Percentiles rank a stretch among this genome's conserved stretches.
phyloP scores from a whole-genome alignment of 1,140 invertebrate species.

The Bombus superbus region DNA sequence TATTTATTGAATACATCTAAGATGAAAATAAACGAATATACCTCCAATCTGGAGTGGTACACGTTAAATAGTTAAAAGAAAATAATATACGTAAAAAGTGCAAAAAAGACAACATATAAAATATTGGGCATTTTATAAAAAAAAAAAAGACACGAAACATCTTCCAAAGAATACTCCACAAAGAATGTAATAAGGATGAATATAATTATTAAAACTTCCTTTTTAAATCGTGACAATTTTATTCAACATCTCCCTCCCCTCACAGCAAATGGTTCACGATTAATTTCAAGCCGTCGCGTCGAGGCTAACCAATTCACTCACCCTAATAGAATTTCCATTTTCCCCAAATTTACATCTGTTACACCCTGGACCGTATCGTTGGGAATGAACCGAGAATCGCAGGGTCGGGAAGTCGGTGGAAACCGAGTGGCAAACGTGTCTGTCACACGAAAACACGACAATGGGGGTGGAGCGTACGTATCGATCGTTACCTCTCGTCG shows the following conservation, averaged over 20 bases:
- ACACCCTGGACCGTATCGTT: background rate
- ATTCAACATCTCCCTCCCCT: too few relatives aligned
- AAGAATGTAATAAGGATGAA: background rate
- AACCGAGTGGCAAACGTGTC: background rate
- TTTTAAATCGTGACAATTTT: too few relatives aligned
- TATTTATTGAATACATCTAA: too few relatives aligned
- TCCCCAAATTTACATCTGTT: background rate
- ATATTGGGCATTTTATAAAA: background rate
- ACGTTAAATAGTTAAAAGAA: too few relatives aligned
- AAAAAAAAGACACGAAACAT: background rate
- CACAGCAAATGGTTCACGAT: too few relatives aligned
- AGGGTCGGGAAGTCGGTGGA: background rate
- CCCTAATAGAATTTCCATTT: background rate
- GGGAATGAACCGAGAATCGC: background rate
- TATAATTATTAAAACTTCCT: background rate
- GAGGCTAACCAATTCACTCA: background rate
- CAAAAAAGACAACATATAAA: too few relatives aligned
- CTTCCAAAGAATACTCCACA: background rate
- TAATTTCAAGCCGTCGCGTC: too few relatives aligned
- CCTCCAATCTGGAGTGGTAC: too few relatives aligned
- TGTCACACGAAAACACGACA: constrained; percentile 8
- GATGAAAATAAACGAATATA: too few relatives aligned
- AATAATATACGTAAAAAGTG: too few relatives aligned
- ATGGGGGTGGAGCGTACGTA: background rate
- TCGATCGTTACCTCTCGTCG: constrained; percentile 1